phyloP scores from a whole-genome alignment of 2,797 vertebrate species.

The Numenius phaeopus region DNA sequence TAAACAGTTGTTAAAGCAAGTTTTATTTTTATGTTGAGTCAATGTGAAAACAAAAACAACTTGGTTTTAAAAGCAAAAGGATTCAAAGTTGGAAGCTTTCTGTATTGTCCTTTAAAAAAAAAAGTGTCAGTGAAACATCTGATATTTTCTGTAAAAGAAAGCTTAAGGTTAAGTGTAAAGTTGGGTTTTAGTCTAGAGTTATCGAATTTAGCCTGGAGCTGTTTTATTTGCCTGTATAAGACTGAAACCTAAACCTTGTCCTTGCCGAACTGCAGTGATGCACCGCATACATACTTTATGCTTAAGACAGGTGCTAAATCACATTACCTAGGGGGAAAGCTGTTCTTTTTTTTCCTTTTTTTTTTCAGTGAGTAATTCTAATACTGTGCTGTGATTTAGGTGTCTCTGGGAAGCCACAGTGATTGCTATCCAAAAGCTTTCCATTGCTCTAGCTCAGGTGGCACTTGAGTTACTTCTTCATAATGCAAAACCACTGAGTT shows the following conservation, averaged over 20 bases:
- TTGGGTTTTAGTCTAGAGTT: background rate
- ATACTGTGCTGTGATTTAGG: background rate
- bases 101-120: background rate
- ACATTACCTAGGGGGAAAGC: background rate
- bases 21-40: background rate
- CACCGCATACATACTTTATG: fast-evolving
- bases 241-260: background rate
- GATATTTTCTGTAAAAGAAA: background rate
- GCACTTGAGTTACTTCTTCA: background rate
- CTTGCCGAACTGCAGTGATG: background rate
- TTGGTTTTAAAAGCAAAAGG: background rate
- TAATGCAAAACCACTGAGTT: background rate
- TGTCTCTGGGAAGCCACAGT: background rate
- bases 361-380: background rate
- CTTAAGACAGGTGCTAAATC: background rate
- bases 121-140: background rate
- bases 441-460: background rate
- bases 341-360: background rate
- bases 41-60: background rate
- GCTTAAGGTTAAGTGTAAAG: background rate
- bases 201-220: fast-evolving
- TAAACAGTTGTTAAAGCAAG: background rate
- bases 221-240: background rate
- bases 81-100: background rate
- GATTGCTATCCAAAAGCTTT: background rate